Conservation (phyloP, 2,888 invertebrate species). For the Noctua janthina region DNA sequence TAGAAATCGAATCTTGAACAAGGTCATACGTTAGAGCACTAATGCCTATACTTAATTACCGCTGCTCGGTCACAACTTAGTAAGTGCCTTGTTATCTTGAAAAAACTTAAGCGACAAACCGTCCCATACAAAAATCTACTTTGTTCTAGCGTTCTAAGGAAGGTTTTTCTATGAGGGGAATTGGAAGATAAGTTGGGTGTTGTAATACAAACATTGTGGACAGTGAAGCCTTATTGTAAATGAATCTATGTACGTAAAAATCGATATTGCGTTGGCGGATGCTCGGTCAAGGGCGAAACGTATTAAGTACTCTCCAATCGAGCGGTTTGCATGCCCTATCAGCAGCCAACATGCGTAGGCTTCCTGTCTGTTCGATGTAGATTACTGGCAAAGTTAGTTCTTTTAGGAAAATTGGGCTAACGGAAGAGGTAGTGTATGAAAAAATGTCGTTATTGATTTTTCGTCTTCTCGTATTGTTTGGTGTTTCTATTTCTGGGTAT, state of each 20-base stretch:
- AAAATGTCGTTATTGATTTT: constrained; percentile 27
- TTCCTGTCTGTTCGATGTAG: constrained; percentile 17
- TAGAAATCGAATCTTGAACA: constrained; percentile 77
- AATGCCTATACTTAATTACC: constrained; percentile 81
- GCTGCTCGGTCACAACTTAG: constrained; percentile 73
- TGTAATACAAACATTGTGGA: constrained; percentile 72
- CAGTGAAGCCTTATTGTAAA: constrained; percentile 86
- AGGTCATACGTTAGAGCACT: constrained; percentile 74
- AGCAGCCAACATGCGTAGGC: constrained; percentile 37
- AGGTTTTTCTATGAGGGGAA: constrained; percentile 65
- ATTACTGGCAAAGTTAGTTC: constrained; percentile 15
- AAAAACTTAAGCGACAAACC: constrained; percentile 59
- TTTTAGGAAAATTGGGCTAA: neutral
- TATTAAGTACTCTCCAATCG: constrained; percentile 73
- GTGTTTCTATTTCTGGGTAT: constrained; percentile 32
- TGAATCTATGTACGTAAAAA: constrained; percentile 86
- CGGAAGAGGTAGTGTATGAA: neutral
- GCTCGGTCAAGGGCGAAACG: constrained; percentile 80
- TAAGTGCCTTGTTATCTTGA: constrained; percentile 53
- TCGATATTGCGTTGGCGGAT: constrained; percentile 88
- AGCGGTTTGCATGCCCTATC: constrained; percentile 66
- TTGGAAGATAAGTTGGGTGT: constrained; percentile 68
- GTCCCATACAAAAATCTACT: constrained; percentile 52
- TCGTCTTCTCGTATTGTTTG: constrained; percentile 2
- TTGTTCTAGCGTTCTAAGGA: constrained; percentile 61